Conservation (phyloP, 2,888 invertebrate species). For the Chalcis sispes region DNA sequence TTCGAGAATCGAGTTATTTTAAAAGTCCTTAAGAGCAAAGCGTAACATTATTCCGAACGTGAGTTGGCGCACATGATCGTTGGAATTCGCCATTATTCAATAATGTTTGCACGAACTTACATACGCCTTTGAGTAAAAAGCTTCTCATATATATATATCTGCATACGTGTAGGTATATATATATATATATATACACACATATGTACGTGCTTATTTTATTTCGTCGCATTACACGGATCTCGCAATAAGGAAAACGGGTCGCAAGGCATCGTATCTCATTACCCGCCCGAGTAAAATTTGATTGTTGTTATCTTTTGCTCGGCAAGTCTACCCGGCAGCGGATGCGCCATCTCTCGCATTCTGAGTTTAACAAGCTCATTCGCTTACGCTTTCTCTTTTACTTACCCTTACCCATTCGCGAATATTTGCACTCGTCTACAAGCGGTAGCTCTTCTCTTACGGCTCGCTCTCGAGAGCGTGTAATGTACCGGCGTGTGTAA, state of each 20-base stretch:
- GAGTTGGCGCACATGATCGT: too few relatives aligned
- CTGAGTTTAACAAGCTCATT: conserved; percentile 28
- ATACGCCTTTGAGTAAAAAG: too few relatives aligned
- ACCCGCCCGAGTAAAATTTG: conserved; percentile 21
- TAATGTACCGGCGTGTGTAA: conserved; percentile 1
- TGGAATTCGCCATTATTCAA: too few relatives aligned
- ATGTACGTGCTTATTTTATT: too few relatives aligned
- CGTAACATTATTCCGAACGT: too few relatives aligned
- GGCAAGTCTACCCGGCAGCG: background rate
- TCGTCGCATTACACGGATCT: too few relatives aligned
- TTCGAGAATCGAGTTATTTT: too few relatives aligned
- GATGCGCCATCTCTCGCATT: background rate
- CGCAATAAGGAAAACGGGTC: background rate
- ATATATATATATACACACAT: background rate
- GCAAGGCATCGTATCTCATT: conserved; percentile 2
- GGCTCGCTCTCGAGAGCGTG: background rate
- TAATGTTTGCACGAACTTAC: too few relatives aligned
- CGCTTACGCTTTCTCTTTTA: conserved; percentile 5
- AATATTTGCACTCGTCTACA: background rate
- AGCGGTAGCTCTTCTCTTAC: background rate
- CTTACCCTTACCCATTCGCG: background rate
- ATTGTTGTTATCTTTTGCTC: conserved; percentile 7
- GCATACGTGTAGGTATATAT: background rate
- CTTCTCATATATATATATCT: background rate
- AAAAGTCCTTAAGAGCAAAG: too few relatives aligned